phyloP scores from a whole-genome alignment of 2,113 vertebrate species.

The Rhizomys pruinosus region DNA sequence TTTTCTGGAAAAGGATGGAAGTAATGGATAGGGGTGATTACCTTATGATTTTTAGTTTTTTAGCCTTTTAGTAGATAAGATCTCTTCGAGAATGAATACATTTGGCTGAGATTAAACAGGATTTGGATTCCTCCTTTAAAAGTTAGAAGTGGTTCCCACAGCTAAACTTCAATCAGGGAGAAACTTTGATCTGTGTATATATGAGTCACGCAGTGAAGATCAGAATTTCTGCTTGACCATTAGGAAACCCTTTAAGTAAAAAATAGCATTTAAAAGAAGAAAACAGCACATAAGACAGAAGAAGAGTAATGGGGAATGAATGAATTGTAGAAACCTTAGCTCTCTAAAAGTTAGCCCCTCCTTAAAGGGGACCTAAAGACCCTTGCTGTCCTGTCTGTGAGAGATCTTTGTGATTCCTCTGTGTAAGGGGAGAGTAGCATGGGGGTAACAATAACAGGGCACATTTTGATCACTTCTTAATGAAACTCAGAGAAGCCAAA shows the following conservation, averaged over 20 bases:
- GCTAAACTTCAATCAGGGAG: not conserved
- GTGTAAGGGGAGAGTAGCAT: not conserved
- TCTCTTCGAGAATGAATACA: not conserved
- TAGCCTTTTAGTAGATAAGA: not conserved
- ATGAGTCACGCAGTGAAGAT: not conserved
- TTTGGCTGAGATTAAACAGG: slow-evolving; percentile 35
- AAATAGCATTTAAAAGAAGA: not conserved
- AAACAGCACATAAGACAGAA: not conserved
- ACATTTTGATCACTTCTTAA: not conserved
- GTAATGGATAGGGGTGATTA: not conserved
- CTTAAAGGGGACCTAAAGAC: not conserved
- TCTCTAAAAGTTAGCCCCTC: not conserved
- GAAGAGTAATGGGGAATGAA: not conserved
- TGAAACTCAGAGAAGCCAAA: not conserved
- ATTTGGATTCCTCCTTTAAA: slow-evolving; percentile 48
- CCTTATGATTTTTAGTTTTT: not conserved
- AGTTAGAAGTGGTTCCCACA: not conserved
- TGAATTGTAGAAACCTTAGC: not conserved
- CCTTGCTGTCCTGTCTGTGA: not conserved
- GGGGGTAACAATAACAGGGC: not conserved
- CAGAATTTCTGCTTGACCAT: slow-evolving; percentile 1
- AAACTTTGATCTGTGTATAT: not conserved
- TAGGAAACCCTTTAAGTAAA: not conserved
- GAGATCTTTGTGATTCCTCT: not conserved
- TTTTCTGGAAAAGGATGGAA: slow-evolving; percentile 32